These are phyloP conservation scores for Nasonia oneida DNA, from an alignment of 2,888 invertebrate species.

Conservation along the genomic window DNA sequence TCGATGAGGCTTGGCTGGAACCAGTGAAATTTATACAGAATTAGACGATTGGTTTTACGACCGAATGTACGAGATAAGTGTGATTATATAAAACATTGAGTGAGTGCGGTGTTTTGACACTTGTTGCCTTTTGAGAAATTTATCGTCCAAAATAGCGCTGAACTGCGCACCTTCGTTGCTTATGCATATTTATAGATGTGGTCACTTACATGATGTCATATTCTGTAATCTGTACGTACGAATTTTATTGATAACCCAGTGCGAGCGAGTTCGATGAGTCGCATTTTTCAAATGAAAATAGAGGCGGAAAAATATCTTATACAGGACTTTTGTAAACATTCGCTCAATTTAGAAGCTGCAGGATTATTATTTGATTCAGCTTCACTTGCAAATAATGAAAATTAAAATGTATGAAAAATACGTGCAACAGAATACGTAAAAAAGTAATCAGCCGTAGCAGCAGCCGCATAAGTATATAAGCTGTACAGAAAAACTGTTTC, in stretches of 20 bases:
- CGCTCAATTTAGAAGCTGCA: too few relatives aligned
- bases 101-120: not conserved
- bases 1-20: not conserved
- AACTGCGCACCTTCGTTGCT: not conserved
- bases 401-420: too few relatives aligned
- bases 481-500: too few relatives aligned
- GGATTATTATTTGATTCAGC: too few relatives aligned
- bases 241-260: conserved; percentile 16
- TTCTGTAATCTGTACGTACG: not conserved
- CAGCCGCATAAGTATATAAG: too few relatives aligned
- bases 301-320: not conserved
- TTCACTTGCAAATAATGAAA: too few relatives aligned
- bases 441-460: too few relatives aligned
- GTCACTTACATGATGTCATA: conserved; percentile 23
- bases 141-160: not conserved
- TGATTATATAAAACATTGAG: too few relatives aligned
- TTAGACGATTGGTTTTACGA: too few relatives aligned
- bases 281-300: not conserved
- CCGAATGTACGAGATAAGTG: too few relatives aligned
- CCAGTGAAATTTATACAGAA: not conserved
- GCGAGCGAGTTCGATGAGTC: not conserved
- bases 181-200: not conserved
- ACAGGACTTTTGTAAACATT: too few relatives aligned
- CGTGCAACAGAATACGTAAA: too few relatives aligned
- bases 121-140: not conserved